Conservation (phyloP, 2,888 invertebrate species). For the Drosophila putrida region DNA sequence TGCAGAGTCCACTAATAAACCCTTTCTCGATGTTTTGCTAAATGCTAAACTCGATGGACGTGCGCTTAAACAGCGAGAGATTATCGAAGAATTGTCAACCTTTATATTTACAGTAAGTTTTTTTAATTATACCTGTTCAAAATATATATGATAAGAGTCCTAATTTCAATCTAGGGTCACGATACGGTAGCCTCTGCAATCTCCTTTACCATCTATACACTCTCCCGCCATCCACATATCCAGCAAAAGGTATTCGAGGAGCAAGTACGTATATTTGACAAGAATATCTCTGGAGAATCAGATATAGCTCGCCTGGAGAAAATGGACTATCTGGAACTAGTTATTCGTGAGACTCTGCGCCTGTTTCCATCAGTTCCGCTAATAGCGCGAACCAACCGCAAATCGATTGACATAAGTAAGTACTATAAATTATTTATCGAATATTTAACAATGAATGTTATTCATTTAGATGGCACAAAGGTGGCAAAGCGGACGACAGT, state of each 20-base stretch:
- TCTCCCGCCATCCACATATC: constrained; percentile 86
- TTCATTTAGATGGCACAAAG: constrained; percentile 71
- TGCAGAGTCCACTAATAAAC: constrained; percentile 39
- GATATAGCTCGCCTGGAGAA: constrained; percentile 48
- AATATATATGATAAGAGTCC: not conserved
- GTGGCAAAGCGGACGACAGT: constrained; percentile 81
- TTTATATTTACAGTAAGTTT: constrained; percentile 79
- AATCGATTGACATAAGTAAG: constrained; percentile 80
- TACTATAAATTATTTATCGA: not conserved
- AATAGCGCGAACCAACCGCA: constrained; percentile 79
- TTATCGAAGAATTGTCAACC: constrained; percentile 81
- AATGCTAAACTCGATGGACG: constrained; percentile 71
- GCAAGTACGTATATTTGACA: constrained; percentile 85
- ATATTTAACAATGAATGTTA: not conserved
- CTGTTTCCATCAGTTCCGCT: constrained; percentile 79
- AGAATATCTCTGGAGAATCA: constrained; percentile 66
- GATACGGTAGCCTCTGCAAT: constrained; percentile 87
- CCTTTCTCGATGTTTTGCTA: constrained; percentile 79
- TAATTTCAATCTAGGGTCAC: constrained; percentile 85
- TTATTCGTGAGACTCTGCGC: constrained; percentile 77
- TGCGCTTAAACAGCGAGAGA: constrained; percentile 70
- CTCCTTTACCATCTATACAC: constrained; percentile 86
- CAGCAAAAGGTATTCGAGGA: constrained; percentile 86
- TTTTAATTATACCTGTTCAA: not conserved
- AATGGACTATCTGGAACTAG: constrained; percentile 78